These are phyloP conservation scores for Plusia festucae DNA, from an alignment of 2,888 invertebrate genomes.

Conservation along the genomic window DNA sequence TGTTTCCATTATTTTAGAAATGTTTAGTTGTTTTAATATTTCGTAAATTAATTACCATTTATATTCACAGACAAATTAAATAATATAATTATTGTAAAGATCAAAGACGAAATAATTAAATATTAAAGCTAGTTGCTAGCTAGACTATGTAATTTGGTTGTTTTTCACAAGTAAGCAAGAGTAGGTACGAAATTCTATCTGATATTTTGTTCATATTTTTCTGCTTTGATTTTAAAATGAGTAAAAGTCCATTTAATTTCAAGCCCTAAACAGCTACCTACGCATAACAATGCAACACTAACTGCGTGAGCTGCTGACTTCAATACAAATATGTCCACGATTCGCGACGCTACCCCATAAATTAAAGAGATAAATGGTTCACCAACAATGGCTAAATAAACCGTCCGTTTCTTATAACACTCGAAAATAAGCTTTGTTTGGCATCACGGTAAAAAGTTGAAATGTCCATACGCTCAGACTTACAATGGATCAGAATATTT, in stretches of 20 bases:
- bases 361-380: constrained; percentile 87
- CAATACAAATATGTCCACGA: constrained; percentile 82
- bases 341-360: constrained; percentile 85
- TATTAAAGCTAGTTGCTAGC: too few species aligned
- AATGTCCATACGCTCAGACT: constrained; percentile 75
- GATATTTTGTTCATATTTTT: background rate
- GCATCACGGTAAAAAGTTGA: constrained; percentile 79
- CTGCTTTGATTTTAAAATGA: constrained; percentile 15
- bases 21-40: too few species aligned
- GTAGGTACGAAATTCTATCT: background rate
- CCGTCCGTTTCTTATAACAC: constrained; percentile 83
- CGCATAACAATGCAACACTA: constrained; percentile 67
- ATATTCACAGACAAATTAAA: too few species aligned
- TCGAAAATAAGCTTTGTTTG: constrained; percentile 83
- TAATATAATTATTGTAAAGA: too few species aligned
- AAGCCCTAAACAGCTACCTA: constrained; percentile 53
- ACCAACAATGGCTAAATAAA: constrained; percentile 87
- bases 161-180: background rate
- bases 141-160: too few species aligned
- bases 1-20: too few species aligned
- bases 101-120: too few species aligned
- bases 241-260: constrained; percentile 25
- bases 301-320: constrained; percentile 66
- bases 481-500: constrained; percentile 80
- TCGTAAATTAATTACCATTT: too few species aligned